phyloP scores from a whole-genome alignment of 2,888 invertebrate genomes.

The Sicus ferrugineus region DNA sequence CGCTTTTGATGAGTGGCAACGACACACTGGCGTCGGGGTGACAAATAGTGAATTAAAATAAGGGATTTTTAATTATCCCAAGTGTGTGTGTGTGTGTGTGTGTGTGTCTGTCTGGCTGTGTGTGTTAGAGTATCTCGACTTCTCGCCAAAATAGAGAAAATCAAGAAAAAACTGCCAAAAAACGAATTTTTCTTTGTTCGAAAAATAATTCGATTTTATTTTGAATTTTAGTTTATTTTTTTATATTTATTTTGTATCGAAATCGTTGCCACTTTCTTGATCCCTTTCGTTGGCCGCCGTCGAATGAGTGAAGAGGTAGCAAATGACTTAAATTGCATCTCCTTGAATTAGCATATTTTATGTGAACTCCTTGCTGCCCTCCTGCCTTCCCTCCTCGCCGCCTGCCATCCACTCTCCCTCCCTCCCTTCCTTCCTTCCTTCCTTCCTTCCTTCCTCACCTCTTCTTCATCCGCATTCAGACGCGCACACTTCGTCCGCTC shows the following conservation, averaged over 20 bases:
- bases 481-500: too few species aligned
- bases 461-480: neutral
- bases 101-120: neutral
- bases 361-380: neutral
- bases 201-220: too few species aligned
- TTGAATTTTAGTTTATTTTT: too few species aligned
- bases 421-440: neutral
- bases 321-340: slow-evolving; percentile 15
- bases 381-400: neutral
- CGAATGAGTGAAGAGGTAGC: too few species aligned
- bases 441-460: neutral
- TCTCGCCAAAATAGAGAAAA: neutral
- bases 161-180: too few species aligned
- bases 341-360: slow-evolving; percentile 28
- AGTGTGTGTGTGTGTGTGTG: neutral
- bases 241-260: too few species aligned
- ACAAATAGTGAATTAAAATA: slow-evolving; percentile 5
- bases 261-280: too few species aligned
- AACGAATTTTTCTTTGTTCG: too few species aligned
- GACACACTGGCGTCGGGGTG: slow-evolving; percentile 7
- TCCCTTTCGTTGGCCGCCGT: too few species aligned
- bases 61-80: neutral
- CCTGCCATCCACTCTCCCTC: neutral
- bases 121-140: neutral
- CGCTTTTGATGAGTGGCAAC: slow-evolving; percentile 20